A percentile compares a stretch with the other conserved stretches of the same genome.
Evolutionary conservation across 2,113 vertebrate genomes (phyloP).

Genomic region (Paracanthobrama guichenoti): DNA sequence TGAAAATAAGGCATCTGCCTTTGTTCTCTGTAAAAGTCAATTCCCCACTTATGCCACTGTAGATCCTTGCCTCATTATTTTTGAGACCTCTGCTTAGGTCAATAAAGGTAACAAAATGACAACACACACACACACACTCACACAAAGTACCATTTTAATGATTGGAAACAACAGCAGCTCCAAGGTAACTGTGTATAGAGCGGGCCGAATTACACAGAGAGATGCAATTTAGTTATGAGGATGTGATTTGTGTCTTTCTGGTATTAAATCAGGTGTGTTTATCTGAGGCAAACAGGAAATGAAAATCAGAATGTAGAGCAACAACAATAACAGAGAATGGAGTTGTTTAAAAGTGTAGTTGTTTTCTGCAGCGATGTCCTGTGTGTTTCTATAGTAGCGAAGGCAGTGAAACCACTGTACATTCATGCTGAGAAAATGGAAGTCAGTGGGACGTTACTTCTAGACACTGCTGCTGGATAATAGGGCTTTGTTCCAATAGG

Average conservation of each 20-base stretch:
- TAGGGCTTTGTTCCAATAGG: constrained; percentile 44
- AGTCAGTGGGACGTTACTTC: constrained; percentile 34
- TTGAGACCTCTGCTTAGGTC: constrained; percentile 29
- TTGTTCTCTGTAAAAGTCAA: constrained; percentile 60
- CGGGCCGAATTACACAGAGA: background rate
- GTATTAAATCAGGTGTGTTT: constrained; percentile 23
- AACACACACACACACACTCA: background rate
- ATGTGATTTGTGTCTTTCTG: background rate
- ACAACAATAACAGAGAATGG: background rate
- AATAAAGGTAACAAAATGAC: constrained; percentile 13
- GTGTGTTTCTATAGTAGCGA: constrained; percentile 12
- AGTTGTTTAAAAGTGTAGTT: constrained; percentile 17
- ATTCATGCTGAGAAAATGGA: constrained; percentile 37
- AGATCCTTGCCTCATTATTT: constrained; percentile 51
- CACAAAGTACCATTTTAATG: background rate
- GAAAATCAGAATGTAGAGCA: background rate
- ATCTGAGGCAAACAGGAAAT: constrained; percentile 20
- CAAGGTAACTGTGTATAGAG: background rate
- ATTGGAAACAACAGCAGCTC: background rate
- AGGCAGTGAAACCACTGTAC: constrained; percentile 8
- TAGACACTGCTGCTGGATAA: constrained; percentile 37
- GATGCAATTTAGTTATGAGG: background rate
- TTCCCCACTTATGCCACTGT: constrained; percentile 57
- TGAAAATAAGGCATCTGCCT: constrained; percentile 44
- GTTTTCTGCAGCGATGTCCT: constrained; percentile 28